phyloP scores from a whole-genome alignment of 2,113 vertebrate species.

The Ailurus styani region DNA sequence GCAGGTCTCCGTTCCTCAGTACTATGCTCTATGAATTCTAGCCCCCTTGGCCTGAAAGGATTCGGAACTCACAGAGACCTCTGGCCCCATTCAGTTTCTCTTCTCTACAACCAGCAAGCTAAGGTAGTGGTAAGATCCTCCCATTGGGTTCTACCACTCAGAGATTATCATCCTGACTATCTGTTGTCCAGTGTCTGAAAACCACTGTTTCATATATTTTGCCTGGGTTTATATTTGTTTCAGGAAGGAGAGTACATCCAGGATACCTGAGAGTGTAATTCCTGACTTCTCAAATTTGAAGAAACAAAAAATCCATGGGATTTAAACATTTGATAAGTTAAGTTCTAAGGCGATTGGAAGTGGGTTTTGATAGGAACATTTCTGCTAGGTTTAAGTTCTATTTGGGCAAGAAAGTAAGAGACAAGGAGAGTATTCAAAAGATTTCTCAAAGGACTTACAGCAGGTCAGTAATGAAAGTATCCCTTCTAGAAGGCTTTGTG shows the following conservation, averaged over 20 bases:
- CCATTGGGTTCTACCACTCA: neutral
- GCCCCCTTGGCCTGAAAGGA: neutral
- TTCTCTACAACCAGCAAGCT: neutral
- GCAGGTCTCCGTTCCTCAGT: neutral
- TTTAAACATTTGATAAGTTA: neutral
- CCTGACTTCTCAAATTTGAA: neutral
- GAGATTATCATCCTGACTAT: neutral
- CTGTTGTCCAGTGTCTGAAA: neutral
- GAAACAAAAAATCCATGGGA: neutral
- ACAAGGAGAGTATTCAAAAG: neutral
- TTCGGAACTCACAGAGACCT: neutral
- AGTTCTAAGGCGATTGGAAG: neutral
- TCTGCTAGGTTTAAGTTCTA: neutral
- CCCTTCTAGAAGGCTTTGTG: neutral
- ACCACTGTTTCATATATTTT: neutral
- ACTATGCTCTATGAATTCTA: neutral
- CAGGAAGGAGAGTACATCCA: neutral
- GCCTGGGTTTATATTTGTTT: neutral
- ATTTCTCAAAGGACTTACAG: neutral
- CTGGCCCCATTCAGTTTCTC: neutral
- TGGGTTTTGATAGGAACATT: neutral
- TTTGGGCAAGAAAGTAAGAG: slow-evolving; percentile 7
- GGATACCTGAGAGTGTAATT: neutral
- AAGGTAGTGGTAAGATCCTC: neutral
- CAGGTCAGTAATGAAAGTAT: neutral